These are phyloP conservation scores for Acanthiza pusilla DNA, from an alignment of 2,797 vertebrate genomes.

Conservation along the genomic window DNA sequence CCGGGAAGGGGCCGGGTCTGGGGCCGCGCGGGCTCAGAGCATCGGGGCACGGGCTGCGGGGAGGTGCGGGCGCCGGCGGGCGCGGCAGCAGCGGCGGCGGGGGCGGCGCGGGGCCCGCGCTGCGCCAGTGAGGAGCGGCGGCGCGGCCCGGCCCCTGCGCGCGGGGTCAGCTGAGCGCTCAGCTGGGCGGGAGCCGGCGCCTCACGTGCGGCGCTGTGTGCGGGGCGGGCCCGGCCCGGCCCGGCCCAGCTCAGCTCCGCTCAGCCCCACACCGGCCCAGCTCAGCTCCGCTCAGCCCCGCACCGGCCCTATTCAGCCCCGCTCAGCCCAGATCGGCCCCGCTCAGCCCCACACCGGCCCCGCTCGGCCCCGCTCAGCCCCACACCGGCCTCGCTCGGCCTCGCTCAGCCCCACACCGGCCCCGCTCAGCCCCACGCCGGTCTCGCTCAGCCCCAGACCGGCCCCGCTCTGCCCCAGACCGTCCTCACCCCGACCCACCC, in stretches of 20 bases:
- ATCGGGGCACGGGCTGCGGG: constrained; percentile 3
- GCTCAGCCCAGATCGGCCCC: too few relatives aligned
- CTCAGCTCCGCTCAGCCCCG: neutral
- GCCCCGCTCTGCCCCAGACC: too few relatives aligned
- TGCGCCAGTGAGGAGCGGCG: constrained; percentile 51
- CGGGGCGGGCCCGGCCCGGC: neutral
- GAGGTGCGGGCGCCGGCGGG: constrained; percentile 7
- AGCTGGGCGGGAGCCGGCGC: neutral
- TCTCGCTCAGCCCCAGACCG: too few relatives aligned
- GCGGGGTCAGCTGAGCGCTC: constrained; percentile 44
- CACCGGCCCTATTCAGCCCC: too few relatives aligned
- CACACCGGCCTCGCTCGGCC: too few relatives aligned
- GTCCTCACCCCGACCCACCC: too few relatives aligned
- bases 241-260: neutral
- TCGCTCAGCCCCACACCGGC: too few relatives aligned
- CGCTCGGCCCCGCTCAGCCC: too few relatives aligned
- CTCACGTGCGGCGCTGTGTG: constrained; percentile 2
- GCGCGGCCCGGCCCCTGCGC: constrained; percentile 59
- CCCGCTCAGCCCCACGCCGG: too few relatives aligned
- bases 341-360: too few relatives aligned
- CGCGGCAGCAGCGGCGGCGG: constrained; percentile 17
- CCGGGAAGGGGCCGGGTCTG: constrained; percentile 22
- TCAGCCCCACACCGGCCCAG: neutral
- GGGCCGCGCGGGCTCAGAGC: constrained; percentile 27
- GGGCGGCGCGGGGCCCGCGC: constrained; percentile 36